phyloP scores from a whole-genome alignment of 53 echinoderm and acorn worm species.

The Holothuria scabra region DNA sequence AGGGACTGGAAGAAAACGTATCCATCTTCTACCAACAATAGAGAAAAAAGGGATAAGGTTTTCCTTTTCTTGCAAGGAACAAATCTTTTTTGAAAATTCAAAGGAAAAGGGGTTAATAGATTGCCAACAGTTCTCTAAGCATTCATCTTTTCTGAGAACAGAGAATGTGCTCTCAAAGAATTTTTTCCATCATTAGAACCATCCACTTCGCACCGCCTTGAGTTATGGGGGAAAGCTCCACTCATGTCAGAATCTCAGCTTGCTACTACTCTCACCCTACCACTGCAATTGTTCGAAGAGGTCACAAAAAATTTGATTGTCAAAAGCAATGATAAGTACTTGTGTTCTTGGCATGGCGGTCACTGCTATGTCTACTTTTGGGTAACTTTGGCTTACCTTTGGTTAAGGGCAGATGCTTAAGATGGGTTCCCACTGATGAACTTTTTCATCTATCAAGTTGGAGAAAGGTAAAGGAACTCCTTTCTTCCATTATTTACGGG shows the following conservation, averaged over 20 bases:
- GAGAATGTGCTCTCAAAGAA: slow-evolving; percentile 3
- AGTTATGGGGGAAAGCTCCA: slow-evolving; percentile 41
- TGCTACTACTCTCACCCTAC: too few relatives aligned
- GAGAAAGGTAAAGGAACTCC: too few relatives aligned
- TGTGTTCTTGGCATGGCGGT: too few relatives aligned
- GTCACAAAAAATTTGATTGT: too few relatives aligned
- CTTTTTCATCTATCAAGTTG: too few relatives aligned
- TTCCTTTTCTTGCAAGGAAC: slow-evolving; percentile 37
- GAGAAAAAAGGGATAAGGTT: background rate
- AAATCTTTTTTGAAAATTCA: background rate
- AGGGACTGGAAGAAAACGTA: slow-evolving; percentile 27
- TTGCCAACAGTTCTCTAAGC: slow-evolving; percentile 46
- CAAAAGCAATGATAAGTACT: too few relatives aligned
- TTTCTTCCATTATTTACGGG: too few relatives aligned
- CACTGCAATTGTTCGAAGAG: too few relatives aligned
- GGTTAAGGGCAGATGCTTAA: too few relatives aligned
- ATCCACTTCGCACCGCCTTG: slow-evolving; percentile 48
- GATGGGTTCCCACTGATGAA: too few relatives aligned
- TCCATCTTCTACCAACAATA: background rate
- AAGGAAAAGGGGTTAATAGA: slow-evolving; percentile 11
- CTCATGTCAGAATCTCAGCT: slow-evolving; percentile 24
- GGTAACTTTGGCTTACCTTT: too few relatives aligned
- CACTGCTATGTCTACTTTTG: too few relatives aligned
- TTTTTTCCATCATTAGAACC: slow-evolving; percentile 59
- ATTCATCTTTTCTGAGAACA: background rate